Conservation (phyloP, 1,140 invertebrate species). For the Arctopsyche grandis region DNA sequence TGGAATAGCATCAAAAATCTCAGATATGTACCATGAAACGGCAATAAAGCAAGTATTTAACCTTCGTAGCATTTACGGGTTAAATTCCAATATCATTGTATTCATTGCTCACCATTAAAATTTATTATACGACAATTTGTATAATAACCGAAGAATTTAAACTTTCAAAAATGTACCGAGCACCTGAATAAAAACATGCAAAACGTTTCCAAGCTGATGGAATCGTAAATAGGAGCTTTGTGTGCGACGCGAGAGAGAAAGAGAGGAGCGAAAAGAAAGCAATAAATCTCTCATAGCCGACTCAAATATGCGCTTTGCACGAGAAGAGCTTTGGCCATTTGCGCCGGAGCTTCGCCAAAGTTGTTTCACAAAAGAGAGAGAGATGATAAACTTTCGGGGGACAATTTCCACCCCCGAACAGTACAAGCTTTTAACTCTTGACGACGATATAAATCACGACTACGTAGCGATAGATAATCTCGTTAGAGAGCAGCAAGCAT, state of each 20-base stretch:
- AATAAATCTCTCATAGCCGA: conserved; percentile 10
- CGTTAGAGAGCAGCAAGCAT: neutral
- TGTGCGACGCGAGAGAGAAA: neutral
- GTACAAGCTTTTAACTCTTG: neutral
- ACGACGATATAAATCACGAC: conserved; percentile 33
- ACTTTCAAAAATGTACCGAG: no score
- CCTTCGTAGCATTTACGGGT: no score
- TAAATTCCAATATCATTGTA: no score
- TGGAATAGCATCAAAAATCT: no score
- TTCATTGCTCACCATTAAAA: no score
- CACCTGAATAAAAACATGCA: neutral
- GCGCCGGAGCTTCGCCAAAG: conserved; percentile 1
- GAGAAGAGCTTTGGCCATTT: conserved; percentile 2
- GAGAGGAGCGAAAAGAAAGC: neutral
- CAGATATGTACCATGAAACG: no score
- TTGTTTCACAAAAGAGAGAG: conserved; percentile 4
- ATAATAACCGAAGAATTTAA: no score
- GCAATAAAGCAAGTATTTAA: no score
- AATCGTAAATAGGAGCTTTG: neutral
- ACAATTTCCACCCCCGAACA: neutral
- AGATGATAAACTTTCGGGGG: conserved; percentile 14
- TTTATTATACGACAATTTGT: no score
- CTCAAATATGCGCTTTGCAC: neutral
- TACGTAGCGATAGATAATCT: conserved; percentile 28
- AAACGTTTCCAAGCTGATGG: neutral